Evolutionary conservation across 2,888 invertebrate genomes (phyloP), one percentile per base, ranked within the genome.

Genomic region (Lochmaea crataegi): DNA sequence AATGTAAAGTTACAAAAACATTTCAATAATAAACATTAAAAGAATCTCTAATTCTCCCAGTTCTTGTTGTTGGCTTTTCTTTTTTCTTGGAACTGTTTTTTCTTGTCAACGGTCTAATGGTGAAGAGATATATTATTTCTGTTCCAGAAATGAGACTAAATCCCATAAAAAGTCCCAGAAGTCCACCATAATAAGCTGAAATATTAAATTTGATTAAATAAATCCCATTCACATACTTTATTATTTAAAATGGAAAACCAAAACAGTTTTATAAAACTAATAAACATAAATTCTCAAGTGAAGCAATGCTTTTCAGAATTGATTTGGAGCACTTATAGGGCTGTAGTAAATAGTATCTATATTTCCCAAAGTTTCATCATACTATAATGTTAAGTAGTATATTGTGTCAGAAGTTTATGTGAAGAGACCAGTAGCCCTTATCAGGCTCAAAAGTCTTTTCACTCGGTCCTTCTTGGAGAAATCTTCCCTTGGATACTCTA

Each of bases 111-210:
- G 42, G 56, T 38, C 53, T 41, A 51, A 65, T 86, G 0, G 89
- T 87, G 70, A 92, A 89, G 80, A 91, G 93, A 72, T 93, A 88
- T 7, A 92, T 75, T 65, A 92, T 84, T 83, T 93, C 93, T 76
- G 92, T 89, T 2, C 89, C 90, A 0, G 92, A 90, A 77, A 93
- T 90, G 32, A 93, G 87, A 65, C 92, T 93, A 81, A 93, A 93
- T 3, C 93, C 93, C 42, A 92, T 89, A 85, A 93, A 91, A 9
- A 93, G 85, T 51, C 92, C 92, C 2, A 93, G 85, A 0, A 93
- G 87, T 16, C 93, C 93, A 0, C 93, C 93, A 79, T 92, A 92
- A 1, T 92, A 90, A 78, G 92, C 93, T 93, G 87, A 79, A 89
- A 71, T 6, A n/a, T 38, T 7, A 38, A 63, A n/a, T 18, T 10